These are phyloP conservation scores for Zophobas atratus DNA, from an alignment of 1,140 invertebrate species.

Conservation along the genomic window DNA sequence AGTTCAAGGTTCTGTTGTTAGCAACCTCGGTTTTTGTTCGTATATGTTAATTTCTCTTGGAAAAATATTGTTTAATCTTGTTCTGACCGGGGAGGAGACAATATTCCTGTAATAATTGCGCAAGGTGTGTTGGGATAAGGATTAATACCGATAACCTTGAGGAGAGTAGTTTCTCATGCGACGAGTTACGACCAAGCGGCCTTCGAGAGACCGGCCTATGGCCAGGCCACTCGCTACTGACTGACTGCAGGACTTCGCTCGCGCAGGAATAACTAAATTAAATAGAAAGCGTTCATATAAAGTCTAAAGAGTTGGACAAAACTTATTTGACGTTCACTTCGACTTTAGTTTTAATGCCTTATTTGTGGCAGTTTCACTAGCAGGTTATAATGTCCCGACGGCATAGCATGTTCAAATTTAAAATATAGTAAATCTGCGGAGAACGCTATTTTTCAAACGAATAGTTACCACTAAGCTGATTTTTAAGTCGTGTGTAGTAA, in stretches of 20 bases:
- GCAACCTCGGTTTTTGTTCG: neutral
- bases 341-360: conserved; percentile 28
- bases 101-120: conserved; percentile 45
- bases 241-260: conserved; percentile 43
- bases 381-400: conserved; percentile 5
- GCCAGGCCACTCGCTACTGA: conserved; percentile 47
- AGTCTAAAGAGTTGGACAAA: conserved; percentile 50
- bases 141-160: conserved; percentile 51
- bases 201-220: conserved; percentile 50
- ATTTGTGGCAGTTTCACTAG: conserved; percentile 23
- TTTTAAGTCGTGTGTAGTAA: no score
- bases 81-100: conserved; percentile 17
- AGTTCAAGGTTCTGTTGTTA: neutral
- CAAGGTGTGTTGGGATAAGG: conserved; percentile 44
- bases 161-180: conserved; percentile 50
- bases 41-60: neutral
- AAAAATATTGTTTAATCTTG: neutral
- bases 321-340: conserved; percentile 29
- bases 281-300: conserved; percentile 59
- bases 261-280: conserved; percentile 57
- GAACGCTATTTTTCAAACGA: neutral
- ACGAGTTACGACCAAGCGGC: conserved; percentile 48
- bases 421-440: no score
- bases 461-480: no score
- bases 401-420: neutral